Percentiles rank a stretch among this genome's conserved stretches.
Evolutionary conservation across 2,888 invertebrate species (phyloP).

Genomic region (Masnerella sp.): DNA sequence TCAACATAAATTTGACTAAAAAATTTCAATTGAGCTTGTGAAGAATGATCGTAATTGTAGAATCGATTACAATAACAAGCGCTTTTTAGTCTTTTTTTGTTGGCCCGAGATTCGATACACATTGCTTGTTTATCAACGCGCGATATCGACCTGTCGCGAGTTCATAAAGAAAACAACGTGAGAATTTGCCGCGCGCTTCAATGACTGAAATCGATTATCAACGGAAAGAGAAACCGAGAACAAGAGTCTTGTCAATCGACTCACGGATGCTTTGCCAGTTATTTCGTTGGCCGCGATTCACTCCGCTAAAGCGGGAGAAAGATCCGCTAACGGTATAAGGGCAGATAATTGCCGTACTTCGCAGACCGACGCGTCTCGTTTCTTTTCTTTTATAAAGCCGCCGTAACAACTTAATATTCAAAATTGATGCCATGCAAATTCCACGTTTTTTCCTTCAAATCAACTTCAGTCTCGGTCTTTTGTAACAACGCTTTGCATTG

Average conservation of each 20-base stretch:
- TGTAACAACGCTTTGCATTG: too few species aligned
- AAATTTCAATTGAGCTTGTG: too few species aligned
- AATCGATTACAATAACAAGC: too few species aligned
- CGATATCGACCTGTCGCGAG: not conserved
- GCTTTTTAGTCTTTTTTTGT: too few species aligned
- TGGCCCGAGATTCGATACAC: not conserved
- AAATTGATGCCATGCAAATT: too few species aligned
- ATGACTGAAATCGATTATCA: conserved; percentile 51
- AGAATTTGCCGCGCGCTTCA: conserved; percentile 39
- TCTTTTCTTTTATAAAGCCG: conserved; percentile 22
- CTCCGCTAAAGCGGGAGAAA: conserved; percentile 44
- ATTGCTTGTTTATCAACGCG: not conserved
- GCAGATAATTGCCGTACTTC: conserved; percentile 48
- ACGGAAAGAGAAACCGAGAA: conserved; percentile 58
- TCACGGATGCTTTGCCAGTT: conserved; percentile 46
- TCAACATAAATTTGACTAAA: too few species aligned
- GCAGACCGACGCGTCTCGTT: conserved; percentile 31
- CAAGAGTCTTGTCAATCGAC: conserved; percentile 52
- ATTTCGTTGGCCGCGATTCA: conserved; percentile 55
- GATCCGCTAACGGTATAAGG: conserved; percentile 55
- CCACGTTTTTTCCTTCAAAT: too few species aligned
- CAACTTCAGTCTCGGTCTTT: too few species aligned
- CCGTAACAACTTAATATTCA: conserved; percentile 20
- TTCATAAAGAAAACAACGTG: conserved; percentile 33
- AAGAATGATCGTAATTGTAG: too few species aligned